Conservation (phyloP, 2,888 invertebrate species). For the Drosophila affinis region DNA sequence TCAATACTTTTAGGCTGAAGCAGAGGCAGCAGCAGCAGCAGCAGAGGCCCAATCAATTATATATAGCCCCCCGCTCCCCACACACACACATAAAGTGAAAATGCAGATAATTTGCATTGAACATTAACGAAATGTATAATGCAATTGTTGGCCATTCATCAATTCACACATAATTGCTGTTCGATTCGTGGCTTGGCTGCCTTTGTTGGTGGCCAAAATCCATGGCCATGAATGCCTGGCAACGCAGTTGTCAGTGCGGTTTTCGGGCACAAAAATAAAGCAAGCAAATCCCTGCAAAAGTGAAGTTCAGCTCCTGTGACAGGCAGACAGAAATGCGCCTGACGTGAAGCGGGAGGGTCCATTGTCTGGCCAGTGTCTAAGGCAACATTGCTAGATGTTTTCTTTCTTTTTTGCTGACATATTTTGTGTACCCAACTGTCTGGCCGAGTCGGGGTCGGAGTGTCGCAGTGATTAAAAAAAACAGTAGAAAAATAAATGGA, state of each 20-base stretch:
- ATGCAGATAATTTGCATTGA: constrained; percentile 31
- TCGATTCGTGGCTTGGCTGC: constrained; percentile 9
- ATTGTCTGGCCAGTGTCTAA: constrained; percentile 67
- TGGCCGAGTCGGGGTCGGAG: constrained; percentile 25
- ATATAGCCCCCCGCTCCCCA: not conserved
- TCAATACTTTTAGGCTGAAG: constrained; percentile 22
- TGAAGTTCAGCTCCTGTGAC: constrained; percentile 30
- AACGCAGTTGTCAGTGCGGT: constrained; percentile 22
- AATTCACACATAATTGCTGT: constrained; percentile 50
- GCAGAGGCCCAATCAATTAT: constrained; percentile 25
- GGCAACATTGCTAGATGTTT: constrained; percentile 47
- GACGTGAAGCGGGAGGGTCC: constrained; percentile 47
- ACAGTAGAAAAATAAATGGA: constrained; percentile 26
- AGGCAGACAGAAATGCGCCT: constrained; percentile 43
- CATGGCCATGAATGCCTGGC: not conserved
- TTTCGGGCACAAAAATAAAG: constrained; percentile 20
- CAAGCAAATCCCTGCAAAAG: constrained; percentile 36
- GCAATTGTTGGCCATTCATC: constrained; percentile 58
- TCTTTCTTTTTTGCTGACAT: constrained; percentile 39
- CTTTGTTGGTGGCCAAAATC: constrained; percentile 3
- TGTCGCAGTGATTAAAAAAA: constrained; percentile 55
- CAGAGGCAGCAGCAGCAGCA: constrained; percentile 6
- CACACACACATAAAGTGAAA: constrained; percentile 12
- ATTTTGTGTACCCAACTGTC: constrained; percentile 53
- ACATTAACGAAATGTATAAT: constrained; percentile 56